Conservation (phyloP, 2,888 invertebrate genomes). For the Heteropelma amictum region DNA sequence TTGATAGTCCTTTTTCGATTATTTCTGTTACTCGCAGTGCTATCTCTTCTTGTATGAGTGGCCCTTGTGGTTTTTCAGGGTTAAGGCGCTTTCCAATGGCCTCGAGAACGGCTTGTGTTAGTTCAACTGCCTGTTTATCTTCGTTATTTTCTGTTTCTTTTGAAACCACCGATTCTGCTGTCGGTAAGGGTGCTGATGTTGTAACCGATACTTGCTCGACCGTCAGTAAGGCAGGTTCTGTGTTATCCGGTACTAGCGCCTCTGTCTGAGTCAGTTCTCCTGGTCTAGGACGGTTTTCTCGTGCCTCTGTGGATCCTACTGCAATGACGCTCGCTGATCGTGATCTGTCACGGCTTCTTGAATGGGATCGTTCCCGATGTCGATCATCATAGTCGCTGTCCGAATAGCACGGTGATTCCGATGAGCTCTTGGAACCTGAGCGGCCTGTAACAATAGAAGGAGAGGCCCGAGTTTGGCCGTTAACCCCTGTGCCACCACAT, state of each 20-base stretch:
- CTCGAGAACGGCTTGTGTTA: background rate
- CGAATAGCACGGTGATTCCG: background rate
- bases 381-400: conserved; percentile 6
- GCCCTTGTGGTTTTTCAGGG: background rate
- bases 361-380: conserved; percentile 1
- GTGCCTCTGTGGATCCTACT: background rate
- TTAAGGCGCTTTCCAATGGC: background rate
- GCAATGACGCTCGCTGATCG: background rate
- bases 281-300: conserved; percentile 1
- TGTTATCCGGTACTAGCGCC: background rate
- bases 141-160: background rate
- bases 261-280: background rate
- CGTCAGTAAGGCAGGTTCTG: background rate
- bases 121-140: background rate
- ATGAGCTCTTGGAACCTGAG: background rate
- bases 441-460: conserved; percentile 1
- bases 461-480: background rate
- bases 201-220: background rate
- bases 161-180: background rate
- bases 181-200: background rate
- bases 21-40: conserved; percentile 1
- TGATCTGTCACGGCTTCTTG: background rate
- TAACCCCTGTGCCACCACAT: background rate
- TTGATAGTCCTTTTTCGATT: background rate
- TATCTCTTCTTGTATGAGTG: conserved; percentile 3